Conservation (phyloP, 1,140 invertebrate species). For the Tigriopus japonicus region DNA sequence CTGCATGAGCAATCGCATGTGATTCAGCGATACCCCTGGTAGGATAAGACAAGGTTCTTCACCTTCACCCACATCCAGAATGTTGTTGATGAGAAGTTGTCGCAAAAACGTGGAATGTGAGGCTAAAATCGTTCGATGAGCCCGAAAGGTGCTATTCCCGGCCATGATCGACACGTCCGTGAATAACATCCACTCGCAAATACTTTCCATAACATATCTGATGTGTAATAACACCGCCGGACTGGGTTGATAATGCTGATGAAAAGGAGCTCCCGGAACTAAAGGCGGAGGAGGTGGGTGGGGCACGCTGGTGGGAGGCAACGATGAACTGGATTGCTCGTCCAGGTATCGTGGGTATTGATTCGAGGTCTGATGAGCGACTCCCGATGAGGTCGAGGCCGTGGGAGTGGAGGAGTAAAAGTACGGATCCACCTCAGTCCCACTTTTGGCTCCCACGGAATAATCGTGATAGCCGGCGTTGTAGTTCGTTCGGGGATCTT, state of each 20-base stretch:
- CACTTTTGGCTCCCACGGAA: no score
- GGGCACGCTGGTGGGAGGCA: no score
- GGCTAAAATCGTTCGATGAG: not conserved
- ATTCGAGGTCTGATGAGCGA: no score
- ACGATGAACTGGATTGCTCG: no score
- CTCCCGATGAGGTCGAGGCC: no score
- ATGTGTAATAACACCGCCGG: not conserved
- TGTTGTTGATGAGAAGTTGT: not conserved
- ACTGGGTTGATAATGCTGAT: not conserved
- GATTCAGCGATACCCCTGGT: not conserved
- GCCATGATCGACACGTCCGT: not conserved
- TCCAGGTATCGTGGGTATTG: no score
- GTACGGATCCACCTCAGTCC: no score
- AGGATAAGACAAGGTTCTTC: not conserved
- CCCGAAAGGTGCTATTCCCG: not conserved
- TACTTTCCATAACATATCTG: not conserved
- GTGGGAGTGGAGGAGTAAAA: no score
- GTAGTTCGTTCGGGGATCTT: no score
- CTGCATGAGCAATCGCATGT: not conserved
- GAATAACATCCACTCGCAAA: not conserved
- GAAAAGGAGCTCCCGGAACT: not conserved
- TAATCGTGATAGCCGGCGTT: no score
- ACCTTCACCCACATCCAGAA: not conserved
- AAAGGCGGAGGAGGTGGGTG: no score
- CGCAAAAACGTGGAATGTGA: constrained; percentile 1